phyloP scores from a whole-genome alignment of 2,797 vertebrate genomes.

The Florisuga fusca region DNA sequence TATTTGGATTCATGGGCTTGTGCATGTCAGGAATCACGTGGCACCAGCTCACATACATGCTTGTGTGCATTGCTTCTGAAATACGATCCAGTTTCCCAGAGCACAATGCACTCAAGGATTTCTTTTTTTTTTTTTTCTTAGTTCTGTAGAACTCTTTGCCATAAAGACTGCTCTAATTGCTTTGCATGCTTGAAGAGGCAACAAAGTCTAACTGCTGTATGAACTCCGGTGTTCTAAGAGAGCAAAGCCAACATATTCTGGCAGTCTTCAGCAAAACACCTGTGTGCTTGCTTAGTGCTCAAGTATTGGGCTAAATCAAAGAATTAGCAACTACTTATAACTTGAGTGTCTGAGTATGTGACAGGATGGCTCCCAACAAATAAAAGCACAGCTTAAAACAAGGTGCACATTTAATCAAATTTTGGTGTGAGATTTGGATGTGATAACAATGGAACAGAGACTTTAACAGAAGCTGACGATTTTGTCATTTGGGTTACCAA shows the following conservation, averaged over 20 bases:
- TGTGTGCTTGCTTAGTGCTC: neutral
- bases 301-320: neutral
- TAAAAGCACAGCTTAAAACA: neutral
- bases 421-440: neutral
- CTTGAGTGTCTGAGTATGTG: neutral
- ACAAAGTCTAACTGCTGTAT: neutral
- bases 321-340: neutral
- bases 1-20: neutral
- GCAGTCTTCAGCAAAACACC: neutral
- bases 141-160: neutral
- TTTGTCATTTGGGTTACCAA: neutral
- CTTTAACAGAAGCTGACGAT: neutral
- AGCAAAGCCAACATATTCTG: fast-evolving
- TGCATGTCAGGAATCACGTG: neutral
- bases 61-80: neutral
- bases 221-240: neutral
- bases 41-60: fast-evolving
- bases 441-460: neutral
- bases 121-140: neutral
- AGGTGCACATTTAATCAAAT: neutral
- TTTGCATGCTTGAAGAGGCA: neutral
- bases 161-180: neutral
- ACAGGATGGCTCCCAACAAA: neutral
- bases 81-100: neutral
- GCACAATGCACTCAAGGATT: neutral